A percentile compares a stretch with the other conserved stretches of the same genome.
phyloP scores from a whole-genome alignment of 2,113 vertebrate genomes.

The Atherinomorus stipes region DNA sequence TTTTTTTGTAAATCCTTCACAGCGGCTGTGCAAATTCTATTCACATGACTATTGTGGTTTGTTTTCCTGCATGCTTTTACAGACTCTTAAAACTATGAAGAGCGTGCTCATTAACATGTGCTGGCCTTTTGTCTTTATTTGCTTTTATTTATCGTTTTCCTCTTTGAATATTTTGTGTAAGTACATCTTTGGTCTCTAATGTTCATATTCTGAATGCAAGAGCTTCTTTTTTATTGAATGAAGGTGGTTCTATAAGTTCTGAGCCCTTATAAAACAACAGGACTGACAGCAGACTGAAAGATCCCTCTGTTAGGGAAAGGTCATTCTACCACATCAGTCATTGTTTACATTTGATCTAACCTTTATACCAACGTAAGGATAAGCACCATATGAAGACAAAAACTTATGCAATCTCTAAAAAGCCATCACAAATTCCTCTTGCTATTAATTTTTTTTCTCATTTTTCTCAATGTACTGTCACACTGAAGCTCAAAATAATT shows the following conservation, averaged over 20 bases:
- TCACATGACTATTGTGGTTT: conserved; percentile 13
- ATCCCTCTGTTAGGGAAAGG: too few relatives aligned
- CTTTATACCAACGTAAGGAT: too few relatives aligned
- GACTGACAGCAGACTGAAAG: too few relatives aligned
- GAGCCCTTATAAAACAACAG: too few relatives aligned
- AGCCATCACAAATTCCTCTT: background rate
- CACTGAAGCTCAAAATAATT: background rate
- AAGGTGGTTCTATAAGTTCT: background rate
- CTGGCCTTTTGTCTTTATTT: conserved; percentile 10
- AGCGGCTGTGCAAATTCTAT: conserved; percentile 16
- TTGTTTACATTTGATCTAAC: too few relatives aligned
- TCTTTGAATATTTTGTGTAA: conserved; percentile 6
- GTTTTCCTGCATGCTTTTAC: conserved; percentile 8
- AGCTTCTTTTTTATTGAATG: conserved; percentile 48
- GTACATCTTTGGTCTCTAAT: background rate
- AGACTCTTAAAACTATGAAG: background rate
- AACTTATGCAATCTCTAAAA: background rate
- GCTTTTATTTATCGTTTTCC: too few relatives aligned
- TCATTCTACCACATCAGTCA: too few relatives aligned
- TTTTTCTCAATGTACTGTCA: background rate
- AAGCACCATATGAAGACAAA: background rate
- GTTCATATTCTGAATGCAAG: conserved; percentile 15
- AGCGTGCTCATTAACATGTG: background rate
- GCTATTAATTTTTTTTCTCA: background rate
- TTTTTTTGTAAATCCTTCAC: too few relatives aligned